Evolutionary conservation across 2,888 invertebrate genomes (phyloP).

Genomic region (Oeneis ivallda): DNA sequence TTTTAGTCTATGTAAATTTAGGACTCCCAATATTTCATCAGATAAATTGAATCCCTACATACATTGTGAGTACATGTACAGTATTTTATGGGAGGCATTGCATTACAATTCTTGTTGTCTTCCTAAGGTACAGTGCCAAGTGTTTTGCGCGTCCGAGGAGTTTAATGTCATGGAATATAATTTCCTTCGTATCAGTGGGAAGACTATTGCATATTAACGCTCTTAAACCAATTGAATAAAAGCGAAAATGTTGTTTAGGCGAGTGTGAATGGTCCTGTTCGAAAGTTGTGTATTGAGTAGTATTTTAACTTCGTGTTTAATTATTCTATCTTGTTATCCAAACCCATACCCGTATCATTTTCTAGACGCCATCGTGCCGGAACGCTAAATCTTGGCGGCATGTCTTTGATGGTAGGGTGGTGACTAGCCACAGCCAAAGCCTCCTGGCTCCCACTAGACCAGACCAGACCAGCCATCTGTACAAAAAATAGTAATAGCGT

Average conservation of each 20-base stretch:
- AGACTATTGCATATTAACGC: background rate
- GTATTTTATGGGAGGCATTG: conserved; percentile 8
- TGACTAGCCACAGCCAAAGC: too few species aligned
- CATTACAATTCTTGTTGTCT: conserved; percentile 21
- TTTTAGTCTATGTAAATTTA: conserved; percentile 41
- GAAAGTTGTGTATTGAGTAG: background rate
- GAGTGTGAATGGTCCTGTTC: background rate
- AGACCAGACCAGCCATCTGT: too few species aligned
- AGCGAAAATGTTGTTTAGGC: background rate
- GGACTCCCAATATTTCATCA: conserved; percentile 34
- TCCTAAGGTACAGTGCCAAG: conserved; percentile 13
- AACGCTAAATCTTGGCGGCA: too few species aligned
- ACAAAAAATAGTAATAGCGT: too few species aligned
- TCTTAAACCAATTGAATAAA: background rate
- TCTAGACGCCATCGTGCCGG: too few species aligned
- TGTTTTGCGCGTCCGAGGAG: conserved; percentile 6
- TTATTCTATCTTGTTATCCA: too few species aligned
- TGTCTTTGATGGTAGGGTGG: too few species aligned
- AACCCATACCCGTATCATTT: too few species aligned
- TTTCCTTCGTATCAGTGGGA: conserved; percentile 7
- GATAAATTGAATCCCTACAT: conserved; percentile 34
- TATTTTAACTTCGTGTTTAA: too few species aligned
- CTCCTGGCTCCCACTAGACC: too few species aligned
- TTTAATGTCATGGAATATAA: conserved; percentile 5
- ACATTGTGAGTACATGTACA: background rate